phyloP scores from a whole-genome alignment of 1,140 invertebrate species.

The Cylas formicarius region DNA sequence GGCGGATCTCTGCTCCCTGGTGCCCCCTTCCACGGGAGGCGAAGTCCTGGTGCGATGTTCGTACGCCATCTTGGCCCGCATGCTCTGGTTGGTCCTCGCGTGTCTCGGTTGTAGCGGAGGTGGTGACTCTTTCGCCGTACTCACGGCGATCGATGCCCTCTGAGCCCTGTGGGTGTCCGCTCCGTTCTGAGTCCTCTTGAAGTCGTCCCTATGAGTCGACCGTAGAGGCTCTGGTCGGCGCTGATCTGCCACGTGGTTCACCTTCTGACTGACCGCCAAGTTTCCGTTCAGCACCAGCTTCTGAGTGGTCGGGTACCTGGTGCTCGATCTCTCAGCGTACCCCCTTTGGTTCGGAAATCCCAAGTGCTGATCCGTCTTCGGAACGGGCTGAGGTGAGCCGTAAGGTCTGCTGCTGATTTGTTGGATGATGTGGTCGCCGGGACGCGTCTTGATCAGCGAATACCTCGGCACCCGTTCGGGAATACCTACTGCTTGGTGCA shows the following conservation, averaged over 20 bases:
- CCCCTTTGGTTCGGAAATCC: slow-evolving; percentile 29
- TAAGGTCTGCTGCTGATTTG: slow-evolving; percentile 33
- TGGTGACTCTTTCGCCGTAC: slow-evolving; percentile 27
- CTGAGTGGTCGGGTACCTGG: slow-evolving; percentile 32
- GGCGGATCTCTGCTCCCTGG: slow-evolving; percentile 23
- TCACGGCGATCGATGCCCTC: slow-evolving; percentile 29
- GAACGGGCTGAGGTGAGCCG: slow-evolving; percentile 8
- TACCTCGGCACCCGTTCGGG: slow-evolving; percentile 28
- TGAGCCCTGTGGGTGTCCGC: slow-evolving; percentile 13
- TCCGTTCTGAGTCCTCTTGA: slow-evolving; percentile 11
- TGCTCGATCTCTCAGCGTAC: slow-evolving; percentile 32
- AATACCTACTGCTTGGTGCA: slow-evolving; percentile 33
- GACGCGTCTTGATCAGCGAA: slow-evolving; percentile 27
- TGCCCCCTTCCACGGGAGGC: slow-evolving; percentile 24
- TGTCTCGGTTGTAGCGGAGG: slow-evolving; percentile 40
- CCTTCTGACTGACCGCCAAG: slow-evolving; percentile 40
- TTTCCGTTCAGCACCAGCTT: slow-evolving; percentile 46
- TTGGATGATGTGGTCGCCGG: slow-evolving; percentile 30
- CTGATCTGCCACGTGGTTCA: slow-evolving; percentile 28
- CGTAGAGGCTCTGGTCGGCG: slow-evolving; percentile 33
- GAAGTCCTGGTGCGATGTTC: slow-evolving; percentile 21
- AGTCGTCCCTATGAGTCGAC: slow-evolving; percentile 23
- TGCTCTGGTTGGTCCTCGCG: slow-evolving; percentile 39
- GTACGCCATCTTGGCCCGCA: slow-evolving; percentile 36
- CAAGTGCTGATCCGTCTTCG: slow-evolving; percentile 21